Percentiles rank a stretch among this genome's conserved stretches.
phyloP scores from a whole-genome alignment of 2,888 invertebrate species.

The Ceramica pisi region DNA sequence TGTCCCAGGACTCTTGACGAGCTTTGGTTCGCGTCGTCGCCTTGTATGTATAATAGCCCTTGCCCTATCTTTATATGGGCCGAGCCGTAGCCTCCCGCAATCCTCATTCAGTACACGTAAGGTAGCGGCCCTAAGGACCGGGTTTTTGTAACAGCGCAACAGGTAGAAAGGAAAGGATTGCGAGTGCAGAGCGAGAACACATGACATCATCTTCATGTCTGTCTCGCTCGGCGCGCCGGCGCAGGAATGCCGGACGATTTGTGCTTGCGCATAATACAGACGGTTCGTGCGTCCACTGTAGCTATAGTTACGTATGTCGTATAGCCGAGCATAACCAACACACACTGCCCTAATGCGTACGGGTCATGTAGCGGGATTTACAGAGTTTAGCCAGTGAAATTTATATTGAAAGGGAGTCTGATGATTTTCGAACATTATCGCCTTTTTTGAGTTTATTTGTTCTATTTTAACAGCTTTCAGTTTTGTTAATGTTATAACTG shows the following conservation, averaged over 20 bases:
- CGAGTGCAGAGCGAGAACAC: constrained; percentile 84
- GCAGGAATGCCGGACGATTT: constrained; percentile 91
- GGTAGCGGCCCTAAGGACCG: constrained; percentile 91
- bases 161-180: constrained; percentile 91
- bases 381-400: constrained; percentile 90
- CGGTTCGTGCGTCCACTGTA: constrained; percentile 74
- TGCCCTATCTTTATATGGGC: constrained; percentile 90
- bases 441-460: constrained; percentile 50
- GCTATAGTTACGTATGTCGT: constrained; percentile 82
- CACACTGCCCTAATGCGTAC: constrained; percentile 91
- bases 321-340: constrained; percentile 84
- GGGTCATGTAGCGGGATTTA: constrained; percentile 90
- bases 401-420: constrained; percentile 90
- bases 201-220: constrained; percentile 75
- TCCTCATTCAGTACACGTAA: constrained; percentile 90
- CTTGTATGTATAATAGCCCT: constrained; percentile 86
- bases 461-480: constrained; percentile 49
- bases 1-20: constrained; percentile 81
- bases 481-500: constrained; percentile 24
- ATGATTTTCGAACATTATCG: constrained; percentile 85
- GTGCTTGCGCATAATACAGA: constrained; percentile 87
- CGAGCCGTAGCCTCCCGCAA: constrained; percentile 89
- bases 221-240: constrained; percentile 82
- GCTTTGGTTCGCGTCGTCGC: constrained; percentile 73
- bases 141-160: constrained; percentile 91